Conservation (phyloP, 2,797 vertebrate genomes). For the Gallinago stenura region DNA sequence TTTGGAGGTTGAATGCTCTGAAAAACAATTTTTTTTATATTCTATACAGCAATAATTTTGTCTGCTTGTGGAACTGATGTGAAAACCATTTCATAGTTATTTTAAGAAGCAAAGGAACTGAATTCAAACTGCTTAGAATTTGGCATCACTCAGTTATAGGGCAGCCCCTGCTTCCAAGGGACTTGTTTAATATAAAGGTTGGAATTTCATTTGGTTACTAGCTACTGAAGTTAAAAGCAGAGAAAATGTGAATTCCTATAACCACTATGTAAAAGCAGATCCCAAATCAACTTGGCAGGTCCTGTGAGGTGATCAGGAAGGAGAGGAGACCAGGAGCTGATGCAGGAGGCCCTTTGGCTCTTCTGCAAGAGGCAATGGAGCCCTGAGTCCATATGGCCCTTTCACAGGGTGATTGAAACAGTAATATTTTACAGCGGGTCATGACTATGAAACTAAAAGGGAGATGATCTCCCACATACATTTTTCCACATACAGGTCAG, state of each 20-base stretch:
- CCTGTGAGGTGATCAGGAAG: neutral
- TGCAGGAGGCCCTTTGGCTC: neutral
- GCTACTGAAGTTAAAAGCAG: neutral
- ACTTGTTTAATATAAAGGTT: neutral
- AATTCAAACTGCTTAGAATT: neutral
- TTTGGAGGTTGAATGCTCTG: neutral
- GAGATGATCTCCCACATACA: neutral
- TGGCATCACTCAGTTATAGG: neutral
- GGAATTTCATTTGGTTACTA: neutral
- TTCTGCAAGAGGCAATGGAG: neutral
- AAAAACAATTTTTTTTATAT: neutral
- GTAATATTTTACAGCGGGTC: neutral
- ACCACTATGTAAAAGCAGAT: neutral
- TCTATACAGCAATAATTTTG: neutral
- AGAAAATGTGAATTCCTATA: neutral
- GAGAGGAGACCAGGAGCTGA: neutral
- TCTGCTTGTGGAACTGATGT: neutral
- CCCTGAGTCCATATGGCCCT: accelerated
- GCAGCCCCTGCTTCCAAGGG: neutral
- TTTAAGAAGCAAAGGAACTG: neutral
- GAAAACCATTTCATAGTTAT: conserved; percentile 1
- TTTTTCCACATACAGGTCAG: neutral
- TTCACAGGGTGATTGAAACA: neutral
- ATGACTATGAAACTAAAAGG: neutral
- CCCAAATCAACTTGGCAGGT: neutral